Evolutionary conservation across 1,140 invertebrate genomes (phyloP).

Genomic region (Brachionus sp.): DNA sequence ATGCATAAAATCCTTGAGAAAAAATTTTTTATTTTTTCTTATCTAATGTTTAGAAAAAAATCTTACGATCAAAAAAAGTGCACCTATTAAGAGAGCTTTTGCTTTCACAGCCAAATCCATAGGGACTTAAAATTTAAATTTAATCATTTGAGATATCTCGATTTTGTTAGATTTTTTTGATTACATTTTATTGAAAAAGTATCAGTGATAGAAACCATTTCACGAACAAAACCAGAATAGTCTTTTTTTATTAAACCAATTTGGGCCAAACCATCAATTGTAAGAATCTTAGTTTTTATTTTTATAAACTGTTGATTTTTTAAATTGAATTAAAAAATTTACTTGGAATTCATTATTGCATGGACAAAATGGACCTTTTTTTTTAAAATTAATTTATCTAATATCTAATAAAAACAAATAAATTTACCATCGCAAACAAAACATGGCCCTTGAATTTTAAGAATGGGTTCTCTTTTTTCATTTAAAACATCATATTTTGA

Average conservation of each 20-base stretch:
- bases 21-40: conserved; percentile 19
- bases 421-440: conserved; percentile 27
- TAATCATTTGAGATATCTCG: neutral
- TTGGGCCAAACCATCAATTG: conserved; percentile 11
- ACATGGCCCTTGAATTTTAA: conserved; percentile 19
- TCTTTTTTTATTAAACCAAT: conserved; percentile 28
- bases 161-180: neutral
- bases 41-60: conserved; percentile 10
- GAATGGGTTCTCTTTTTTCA: neutral
- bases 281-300: conserved; percentile 2
- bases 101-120: conserved; percentile 73
- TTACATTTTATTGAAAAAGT: conserved; percentile 31
- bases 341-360: conserved; percentile 43
- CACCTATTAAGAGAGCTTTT: conserved; percentile 74
- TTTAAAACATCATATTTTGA: conserved; percentile 24
- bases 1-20: conserved; percentile 50
- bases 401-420: no score
- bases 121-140: conserved; percentile 61
- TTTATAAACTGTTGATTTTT: neutral
- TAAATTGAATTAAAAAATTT: neutral
- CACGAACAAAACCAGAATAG: conserved; percentile 39
- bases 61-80: conserved; percentile 61
- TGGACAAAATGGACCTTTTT: neutral
- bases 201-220: conserved; percentile 8
- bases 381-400: neutral